Conservation (phyloP, 1,140 invertebrate species). For the Calephelis virginiensis region DNA sequence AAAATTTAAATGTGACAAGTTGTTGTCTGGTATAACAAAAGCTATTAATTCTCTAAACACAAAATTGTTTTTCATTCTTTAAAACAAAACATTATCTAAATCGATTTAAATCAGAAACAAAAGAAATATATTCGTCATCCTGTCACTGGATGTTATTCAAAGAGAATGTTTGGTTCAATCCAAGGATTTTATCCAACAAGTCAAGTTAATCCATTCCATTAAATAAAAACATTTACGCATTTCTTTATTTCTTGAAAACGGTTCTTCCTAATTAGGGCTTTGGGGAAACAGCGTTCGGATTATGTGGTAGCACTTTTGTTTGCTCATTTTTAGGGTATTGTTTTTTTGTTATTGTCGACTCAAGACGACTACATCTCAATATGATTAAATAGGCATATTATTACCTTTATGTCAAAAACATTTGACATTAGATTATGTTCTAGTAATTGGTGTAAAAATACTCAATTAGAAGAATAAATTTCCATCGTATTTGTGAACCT, state of each 20-base stretch:
- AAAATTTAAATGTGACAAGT: no score
- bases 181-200: slow-evolving; percentile 14
- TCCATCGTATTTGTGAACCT: no score
- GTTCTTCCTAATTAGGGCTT: slow-evolving; percentile 14
- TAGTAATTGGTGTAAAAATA: no score
- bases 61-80: no score
- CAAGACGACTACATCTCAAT: no score
- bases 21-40: no score
- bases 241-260: slow-evolving; percentile 19
- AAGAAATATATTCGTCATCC: slow-evolving; percentile 16
- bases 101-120: slow-evolving; percentile 15
- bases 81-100: slow-evolving; percentile 6
- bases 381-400: no score
- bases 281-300: slow-evolving; percentile 12
- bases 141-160: slow-evolving; percentile 15
- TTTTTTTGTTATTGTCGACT: not conserved
- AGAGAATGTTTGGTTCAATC: not conserved
- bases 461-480: no score
- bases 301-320: slow-evolving; percentile 8
- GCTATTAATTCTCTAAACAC: no score
- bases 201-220: slow-evolving; percentile 17
- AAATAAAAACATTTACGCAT: slow-evolving; percentile 18
- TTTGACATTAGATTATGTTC: no score
- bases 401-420: no score
- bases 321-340: not conserved